phyloP scores from a whole-genome alignment of 2,113 vertebrate genomes.

The Cettia cetti region DNA sequence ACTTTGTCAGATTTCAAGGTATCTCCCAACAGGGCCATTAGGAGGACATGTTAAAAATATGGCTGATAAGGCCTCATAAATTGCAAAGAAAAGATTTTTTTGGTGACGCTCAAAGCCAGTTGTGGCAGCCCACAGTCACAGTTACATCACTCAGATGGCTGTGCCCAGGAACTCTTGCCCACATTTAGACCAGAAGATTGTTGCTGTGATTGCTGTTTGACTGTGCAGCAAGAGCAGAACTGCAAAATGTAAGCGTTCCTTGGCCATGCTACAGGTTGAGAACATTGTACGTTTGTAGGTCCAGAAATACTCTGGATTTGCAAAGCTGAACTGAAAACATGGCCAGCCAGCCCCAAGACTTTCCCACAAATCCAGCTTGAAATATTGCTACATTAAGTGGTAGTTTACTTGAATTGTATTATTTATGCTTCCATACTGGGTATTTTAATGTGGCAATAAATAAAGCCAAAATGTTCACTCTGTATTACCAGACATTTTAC shows the following conservation, averaged over 20 bases:
- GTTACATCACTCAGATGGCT: neutral
- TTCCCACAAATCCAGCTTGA: neutral
- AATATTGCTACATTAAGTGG: neutral
- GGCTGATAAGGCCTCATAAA: neutral
- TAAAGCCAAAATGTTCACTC: neutral
- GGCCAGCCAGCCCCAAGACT: neutral
- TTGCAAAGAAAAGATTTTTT: neutral
- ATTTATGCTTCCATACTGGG: neutral
- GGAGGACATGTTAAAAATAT: neutral
- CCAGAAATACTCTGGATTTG: neutral
- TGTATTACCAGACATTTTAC: neutral
- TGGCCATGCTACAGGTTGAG: neutral
- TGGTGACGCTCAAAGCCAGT: neutral
- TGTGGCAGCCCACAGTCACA: neutral
- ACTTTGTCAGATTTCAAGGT: neutral
- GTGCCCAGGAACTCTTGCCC: neutral
- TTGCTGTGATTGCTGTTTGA: neutral
- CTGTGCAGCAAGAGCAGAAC: neutral
- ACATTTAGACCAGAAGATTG: neutral
- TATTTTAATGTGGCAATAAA: neutral
- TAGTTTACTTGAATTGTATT: neutral
- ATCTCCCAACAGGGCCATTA: neutral
- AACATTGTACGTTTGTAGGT: too few relatives aligned
- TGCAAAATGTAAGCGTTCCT: neutral
- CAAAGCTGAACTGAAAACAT: neutral